These are phyloP conservation scores for Chelon auratus DNA, from an alignment of 2,797 vertebrate species.

Conservation along the genomic window DNA sequence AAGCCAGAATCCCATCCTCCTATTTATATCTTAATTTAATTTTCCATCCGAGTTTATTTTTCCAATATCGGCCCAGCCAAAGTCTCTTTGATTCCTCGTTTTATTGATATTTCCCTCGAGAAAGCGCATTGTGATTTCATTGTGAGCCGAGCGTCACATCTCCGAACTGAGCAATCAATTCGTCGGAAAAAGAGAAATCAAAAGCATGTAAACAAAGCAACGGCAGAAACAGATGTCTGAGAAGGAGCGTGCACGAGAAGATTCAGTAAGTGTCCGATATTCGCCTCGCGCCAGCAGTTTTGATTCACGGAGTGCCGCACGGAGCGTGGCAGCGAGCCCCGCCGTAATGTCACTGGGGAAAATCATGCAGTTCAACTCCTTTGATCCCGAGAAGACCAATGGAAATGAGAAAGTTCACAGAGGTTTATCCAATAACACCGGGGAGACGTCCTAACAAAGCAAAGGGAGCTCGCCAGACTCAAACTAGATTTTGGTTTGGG, in stretches of 20 bases:
- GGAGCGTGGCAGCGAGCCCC: conserved; percentile 67
- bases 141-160: conserved; percentile 43
- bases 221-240: conserved; percentile 60
- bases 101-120: conserved; percentile 19
- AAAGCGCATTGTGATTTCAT: conserved; percentile 21
- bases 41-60: conserved; percentile 24
- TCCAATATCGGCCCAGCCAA: background rate
- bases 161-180: conserved; percentile 42
- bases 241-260: conserved; percentile 1
- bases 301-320: conserved; percentile 45
- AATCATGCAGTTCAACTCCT: conserved; percentile 53
- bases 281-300: conserved; percentile 51
- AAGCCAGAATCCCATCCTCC: conserved; percentile 14
- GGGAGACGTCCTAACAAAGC: conserved; percentile 56
- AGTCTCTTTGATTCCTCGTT: conserved; percentile 10
- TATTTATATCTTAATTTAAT: conserved; percentile 20
- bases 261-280: conserved; percentile 63
- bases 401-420: conserved; percentile 42
- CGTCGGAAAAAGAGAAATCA: conserved; percentile 3
- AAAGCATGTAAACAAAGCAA: conserved; percentile 62
- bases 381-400: conserved; percentile 66
- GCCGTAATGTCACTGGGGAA: conserved; percentile 65
- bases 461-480: conserved; percentile 17
- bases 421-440: conserved; percentile 51
- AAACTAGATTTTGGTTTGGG: conserved; percentile 37